Conservation (phyloP, 1,140 invertebrate species). For the Bombus confusus region DNA sequence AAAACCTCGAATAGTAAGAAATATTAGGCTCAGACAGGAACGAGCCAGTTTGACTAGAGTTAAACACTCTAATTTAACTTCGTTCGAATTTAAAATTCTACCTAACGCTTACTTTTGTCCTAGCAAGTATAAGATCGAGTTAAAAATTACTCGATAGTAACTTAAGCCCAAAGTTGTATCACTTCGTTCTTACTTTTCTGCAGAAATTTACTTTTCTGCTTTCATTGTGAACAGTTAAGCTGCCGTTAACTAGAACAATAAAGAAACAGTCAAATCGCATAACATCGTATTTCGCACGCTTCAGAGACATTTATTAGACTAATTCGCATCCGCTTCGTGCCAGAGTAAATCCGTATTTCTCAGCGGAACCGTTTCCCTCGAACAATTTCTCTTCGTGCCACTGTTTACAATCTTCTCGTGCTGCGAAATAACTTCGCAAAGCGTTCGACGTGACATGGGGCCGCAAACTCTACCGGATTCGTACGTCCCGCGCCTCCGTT, state of each 20-base stretch:
- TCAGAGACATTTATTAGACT: slow-evolving; percentile 3
- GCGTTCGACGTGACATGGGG: neutral
- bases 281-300: neutral
- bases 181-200: neutral
- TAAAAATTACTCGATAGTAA: too few species aligned
- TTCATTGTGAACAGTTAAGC: neutral
- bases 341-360: neutral
- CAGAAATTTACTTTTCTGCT: neutral
- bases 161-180: too few species aligned
- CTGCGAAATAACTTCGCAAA: slow-evolving; percentile 24
- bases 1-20: too few species aligned
- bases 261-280: neutral
- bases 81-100: too few species aligned
- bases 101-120: too few species aligned
- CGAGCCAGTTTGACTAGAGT: too few species aligned
- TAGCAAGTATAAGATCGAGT: too few species aligned
- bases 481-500: neutral
- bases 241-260: neutral
- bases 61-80: too few species aligned
- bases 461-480: neutral
- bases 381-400: neutral
- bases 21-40: too few species aligned
- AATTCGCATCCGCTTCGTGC: neutral
- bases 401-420: slow-evolving; percentile 21
- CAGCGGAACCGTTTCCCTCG: neutral